Conservation (phyloP, 2,888 invertebrate species). For the Eristalis pertinax region DNA sequence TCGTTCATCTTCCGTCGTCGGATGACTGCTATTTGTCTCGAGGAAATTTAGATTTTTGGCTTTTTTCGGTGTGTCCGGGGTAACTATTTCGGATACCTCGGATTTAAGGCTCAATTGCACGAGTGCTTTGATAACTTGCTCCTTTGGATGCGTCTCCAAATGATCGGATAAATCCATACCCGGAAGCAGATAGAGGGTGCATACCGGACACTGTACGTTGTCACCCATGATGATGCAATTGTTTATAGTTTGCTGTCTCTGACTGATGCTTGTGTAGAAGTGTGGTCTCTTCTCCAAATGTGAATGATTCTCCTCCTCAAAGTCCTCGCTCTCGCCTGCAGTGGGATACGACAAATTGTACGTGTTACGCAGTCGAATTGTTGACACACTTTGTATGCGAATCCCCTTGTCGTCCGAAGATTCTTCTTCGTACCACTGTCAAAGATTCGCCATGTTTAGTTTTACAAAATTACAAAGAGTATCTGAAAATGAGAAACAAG, state of each 20-base stretch:
- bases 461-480: conserved; percentile 29
- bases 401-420: conserved; percentile 54
- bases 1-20: conserved; percentile 30
- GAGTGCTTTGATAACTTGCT: conserved; percentile 92
- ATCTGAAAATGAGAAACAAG: conserved; percentile 28
- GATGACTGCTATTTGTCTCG: conserved; percentile 32
- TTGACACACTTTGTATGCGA: conserved; percentile 39
- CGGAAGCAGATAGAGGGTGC: conserved; percentile 91
- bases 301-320: background rate
- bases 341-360: conserved; percentile 14
- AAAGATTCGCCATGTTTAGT: conserved; percentile 50
- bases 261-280: background rate
- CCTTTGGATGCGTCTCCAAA: conserved; percentile 93
- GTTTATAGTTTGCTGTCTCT: conserved; percentile 35
- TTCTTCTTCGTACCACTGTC: conserved; percentile 59
- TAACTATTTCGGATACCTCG: conserved; percentile 44
- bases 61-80: conserved; percentile 53
- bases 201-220: conserved; percentile 88
- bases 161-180: conserved; percentile 91
- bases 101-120: conserved; percentile 78
- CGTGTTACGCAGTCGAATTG: conserved; percentile 36
- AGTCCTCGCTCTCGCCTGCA: background rate
- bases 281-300: background rate
- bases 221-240: conserved; percentile 76
- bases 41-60: conserved; percentile 18